Base-by-base conservation (phyloP, 2,797 vertebrate species). In the Setipinna tenuifilis region DNA sequence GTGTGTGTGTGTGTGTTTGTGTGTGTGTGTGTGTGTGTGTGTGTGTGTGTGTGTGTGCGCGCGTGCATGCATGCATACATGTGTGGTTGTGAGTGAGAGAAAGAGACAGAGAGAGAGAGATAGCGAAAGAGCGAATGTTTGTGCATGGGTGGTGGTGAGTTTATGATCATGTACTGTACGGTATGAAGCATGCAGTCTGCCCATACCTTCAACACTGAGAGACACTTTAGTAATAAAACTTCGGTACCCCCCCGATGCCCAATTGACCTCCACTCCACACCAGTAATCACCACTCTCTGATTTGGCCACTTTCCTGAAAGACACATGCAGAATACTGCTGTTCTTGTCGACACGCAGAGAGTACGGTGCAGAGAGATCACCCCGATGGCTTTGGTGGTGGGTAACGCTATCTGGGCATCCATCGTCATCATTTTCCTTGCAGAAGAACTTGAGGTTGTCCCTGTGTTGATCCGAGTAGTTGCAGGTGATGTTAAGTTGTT, bases 401-500 rank as follows among this genome's bases (percentile, higher is more conserved):
- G 23, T 57, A 41, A 25, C 46, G 16, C 19, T 82, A 68, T 78
- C 2, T 75, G 57, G 28, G 35, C 84, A 85, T 28, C 12, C 28
- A 65, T n/a, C 14, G 44, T 28, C 57, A 65, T 17, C 44, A 59
- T 50, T 75, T 86, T 25, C 75, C 50, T 57, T 59, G 65, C 82
- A 86, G 65, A 86, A 11, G 48, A 86, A 83, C 85, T 86, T 86
- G 5, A 44, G 21, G 7, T 78, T 41, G 6, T 6, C 1, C 2
- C 16, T 75, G 85, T 86, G 85, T n/a, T 50, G 58, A 75, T 83
- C 48, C n/a, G 82, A 59, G 31, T 86, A 83, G 71, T 46, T 75
- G 44, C 84, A 86, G 82, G 16, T 83, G 85, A 86, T 46, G 82
- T 86, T 86, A n/a, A 83, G 48, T 44, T 54, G 58, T 86, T 6